Evolutionary conservation across 1,140 invertebrate genomes (phyloP).

Genomic region (Hypsibius dujardini): DNA sequence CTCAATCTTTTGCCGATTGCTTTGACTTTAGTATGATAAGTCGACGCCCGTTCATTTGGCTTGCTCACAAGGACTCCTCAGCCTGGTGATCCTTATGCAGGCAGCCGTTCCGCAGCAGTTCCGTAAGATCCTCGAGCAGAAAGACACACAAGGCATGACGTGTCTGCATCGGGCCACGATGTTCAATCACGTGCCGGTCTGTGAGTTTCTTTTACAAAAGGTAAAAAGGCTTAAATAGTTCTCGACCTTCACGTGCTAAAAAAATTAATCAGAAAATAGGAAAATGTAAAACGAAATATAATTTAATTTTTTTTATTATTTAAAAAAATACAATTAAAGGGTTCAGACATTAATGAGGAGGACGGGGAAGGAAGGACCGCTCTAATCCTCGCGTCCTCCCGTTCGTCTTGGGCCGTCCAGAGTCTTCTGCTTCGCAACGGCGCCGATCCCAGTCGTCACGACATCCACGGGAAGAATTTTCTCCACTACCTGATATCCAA

Average conservation of each 20-base stretch:
- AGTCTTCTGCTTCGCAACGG: neutral
- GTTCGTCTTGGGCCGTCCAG: neutral
- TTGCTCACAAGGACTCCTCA: conserved; percentile 62
- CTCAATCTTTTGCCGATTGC: neutral
- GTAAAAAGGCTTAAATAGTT: conserved; percentile 31
- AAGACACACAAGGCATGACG: conserved; percentile 47
- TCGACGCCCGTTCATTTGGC: conserved; percentile 73
- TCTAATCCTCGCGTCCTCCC: conserved; percentile 49
- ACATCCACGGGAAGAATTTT: neutral
- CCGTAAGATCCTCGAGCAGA: conserved; percentile 23
- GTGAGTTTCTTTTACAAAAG: conserved; percentile 54
- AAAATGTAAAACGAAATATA: neutral
- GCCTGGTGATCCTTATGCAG: conserved; percentile 68
- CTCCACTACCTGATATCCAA: neutral
- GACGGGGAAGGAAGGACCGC: conserved; percentile 62
- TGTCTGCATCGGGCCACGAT: conserved; percentile 70
- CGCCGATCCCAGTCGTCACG: neutral
- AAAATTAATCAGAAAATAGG: neutral
- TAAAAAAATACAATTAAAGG: conserved; percentile 58
- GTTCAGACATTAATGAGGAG: conserved; percentile 54
- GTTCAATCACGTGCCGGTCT: conserved; percentile 68
- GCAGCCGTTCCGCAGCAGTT: conserved; percentile 29
- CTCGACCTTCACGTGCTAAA: no score
- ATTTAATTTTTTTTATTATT: neutral
- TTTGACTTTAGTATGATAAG: conserved; percentile 49